phyloP scores from a whole-genome alignment of 1,140 invertebrate genomes.

The Olivierus martensii region DNA sequence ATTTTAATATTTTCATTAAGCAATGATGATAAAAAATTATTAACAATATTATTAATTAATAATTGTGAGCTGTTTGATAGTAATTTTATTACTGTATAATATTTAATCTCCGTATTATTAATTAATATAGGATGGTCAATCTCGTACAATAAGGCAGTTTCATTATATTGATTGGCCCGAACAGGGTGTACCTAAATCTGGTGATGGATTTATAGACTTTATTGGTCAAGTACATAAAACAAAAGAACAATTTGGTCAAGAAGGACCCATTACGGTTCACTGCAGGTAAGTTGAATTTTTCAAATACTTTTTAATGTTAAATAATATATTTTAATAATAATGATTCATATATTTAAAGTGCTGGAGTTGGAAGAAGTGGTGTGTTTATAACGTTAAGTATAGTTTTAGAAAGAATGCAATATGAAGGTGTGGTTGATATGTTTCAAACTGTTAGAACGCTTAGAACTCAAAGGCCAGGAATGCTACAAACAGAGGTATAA shows the following conservation, averaged over 20 bases:
- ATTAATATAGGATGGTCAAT: constrained; percentile 71
- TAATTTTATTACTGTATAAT: too few species aligned
- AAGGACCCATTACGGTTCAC: constrained; percentile 99
- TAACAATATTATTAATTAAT: too few species aligned
- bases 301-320: background rate
- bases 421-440: constrained; percentile 97
- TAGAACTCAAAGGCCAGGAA: constrained; percentile 91
- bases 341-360: constrained; percentile 40
- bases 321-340: background rate
- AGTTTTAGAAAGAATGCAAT: constrained; percentile 94
- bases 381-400: constrained; percentile 97
- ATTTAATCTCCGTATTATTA: too few species aligned
- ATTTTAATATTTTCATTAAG: too few species aligned
- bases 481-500: constrained; percentile 84
- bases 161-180: constrained; percentile 99
- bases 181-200: constrained; percentile 84
- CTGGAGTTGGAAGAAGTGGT: constrained; percentile 87
- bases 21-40: too few species aligned
- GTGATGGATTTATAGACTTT: constrained; percentile 95
- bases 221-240: constrained; percentile 99
- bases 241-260: constrained; percentile 98
- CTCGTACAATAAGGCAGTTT: constrained; percentile 92
- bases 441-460: constrained; percentile 98
- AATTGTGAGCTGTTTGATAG: too few species aligned
- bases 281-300: constrained; percentile 51